phyloP scores from a whole-genome alignment of 2,797 vertebrate species.

The Chrysocyon brachyurus region DNA sequence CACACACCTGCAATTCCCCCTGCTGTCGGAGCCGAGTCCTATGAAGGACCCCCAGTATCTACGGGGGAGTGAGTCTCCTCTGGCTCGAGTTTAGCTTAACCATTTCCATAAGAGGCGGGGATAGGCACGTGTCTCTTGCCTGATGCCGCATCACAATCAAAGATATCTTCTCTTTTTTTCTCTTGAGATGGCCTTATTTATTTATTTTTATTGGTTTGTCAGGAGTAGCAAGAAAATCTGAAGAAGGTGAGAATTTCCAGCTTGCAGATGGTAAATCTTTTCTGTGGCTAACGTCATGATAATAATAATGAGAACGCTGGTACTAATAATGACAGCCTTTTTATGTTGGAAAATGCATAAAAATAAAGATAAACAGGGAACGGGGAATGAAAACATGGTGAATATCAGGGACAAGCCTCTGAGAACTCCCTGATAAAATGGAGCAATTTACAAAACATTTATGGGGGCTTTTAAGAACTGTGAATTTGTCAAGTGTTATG shows the following conservation, averaged over 20 bases:
- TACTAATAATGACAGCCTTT: slow-evolving; percentile 31
- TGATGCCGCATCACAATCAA: background rate
- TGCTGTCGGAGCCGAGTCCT: slow-evolving; percentile 10
- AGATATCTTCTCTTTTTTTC: background rate
- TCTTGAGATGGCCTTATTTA: slow-evolving; percentile 16
- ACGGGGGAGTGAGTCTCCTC: background rate
- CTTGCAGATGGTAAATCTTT: slow-evolving; percentile 56
- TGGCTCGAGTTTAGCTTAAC: slow-evolving; percentile 27
- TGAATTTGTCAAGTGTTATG: slow-evolving; percentile 86
- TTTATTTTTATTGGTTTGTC: slow-evolving; percentile 36
- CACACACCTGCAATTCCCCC: background rate
- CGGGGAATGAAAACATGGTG: slow-evolving; percentile 61
- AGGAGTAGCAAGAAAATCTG: slow-evolving; percentile 16
- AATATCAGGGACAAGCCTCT: slow-evolving; percentile 66
- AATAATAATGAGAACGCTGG: background rate
- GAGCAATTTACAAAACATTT: slow-evolving; percentile 85
- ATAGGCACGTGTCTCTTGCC: background rate
- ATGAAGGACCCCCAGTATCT: background rate
- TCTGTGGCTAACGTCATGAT: background rate
- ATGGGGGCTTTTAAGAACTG: slow-evolving; percentile 85
- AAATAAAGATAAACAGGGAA: slow-evolving; percentile 79
- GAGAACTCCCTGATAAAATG: slow-evolving; percentile 84
- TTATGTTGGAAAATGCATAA: slow-evolving; percentile 68
- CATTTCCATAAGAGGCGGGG: slow-evolving; percentile 14
- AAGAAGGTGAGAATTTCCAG: slow-evolving; percentile 63